A percentile compares a stretch with the other conserved stretches of the same genome.
These are phyloP conservation scores for Notamacropus eugenii DNA, from an alignment of 2,797 vertebrate genomes.

Conservation along the genomic window DNA sequence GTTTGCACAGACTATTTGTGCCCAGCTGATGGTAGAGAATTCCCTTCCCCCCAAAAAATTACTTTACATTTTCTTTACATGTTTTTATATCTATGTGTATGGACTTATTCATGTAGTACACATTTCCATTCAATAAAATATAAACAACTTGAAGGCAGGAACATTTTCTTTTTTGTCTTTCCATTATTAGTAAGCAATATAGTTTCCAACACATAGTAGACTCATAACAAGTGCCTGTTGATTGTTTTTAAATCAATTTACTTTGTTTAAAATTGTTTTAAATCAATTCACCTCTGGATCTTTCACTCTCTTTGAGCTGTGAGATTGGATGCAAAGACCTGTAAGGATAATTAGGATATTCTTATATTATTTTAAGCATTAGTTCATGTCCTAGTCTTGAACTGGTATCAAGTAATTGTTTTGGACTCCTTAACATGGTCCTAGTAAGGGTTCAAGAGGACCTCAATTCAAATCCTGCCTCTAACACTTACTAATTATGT, in stretches of 20 bases:
- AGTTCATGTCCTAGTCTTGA: background rate
- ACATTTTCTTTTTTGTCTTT: background rate
- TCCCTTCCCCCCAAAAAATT: background rate
- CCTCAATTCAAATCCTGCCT: background rate
- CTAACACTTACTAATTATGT: background rate
- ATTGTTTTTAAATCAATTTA: too few species aligned
- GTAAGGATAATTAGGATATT: background rate
- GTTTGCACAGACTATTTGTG: too few species aligned
- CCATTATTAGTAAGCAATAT: background rate
- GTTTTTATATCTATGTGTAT: background rate
- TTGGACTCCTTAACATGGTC: background rate
- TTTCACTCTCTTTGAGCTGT: background rate
- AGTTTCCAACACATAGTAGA: background rate
- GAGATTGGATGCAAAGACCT: background rate
- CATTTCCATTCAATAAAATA: background rate
- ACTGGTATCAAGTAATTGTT: background rate
- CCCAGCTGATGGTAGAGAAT: too few species aligned
- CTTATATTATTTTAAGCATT: background rate
- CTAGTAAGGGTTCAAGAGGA: background rate
- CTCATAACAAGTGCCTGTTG: background rate
- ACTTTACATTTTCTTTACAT: background rate
- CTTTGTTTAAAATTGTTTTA: too few species aligned
- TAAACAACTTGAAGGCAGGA: background rate
- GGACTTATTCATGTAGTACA: background rate
- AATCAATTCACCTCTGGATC: background rate